phyloP scores from a whole-genome alignment of 2,888 invertebrate species.

The Blastobasis adustella region DNA sequence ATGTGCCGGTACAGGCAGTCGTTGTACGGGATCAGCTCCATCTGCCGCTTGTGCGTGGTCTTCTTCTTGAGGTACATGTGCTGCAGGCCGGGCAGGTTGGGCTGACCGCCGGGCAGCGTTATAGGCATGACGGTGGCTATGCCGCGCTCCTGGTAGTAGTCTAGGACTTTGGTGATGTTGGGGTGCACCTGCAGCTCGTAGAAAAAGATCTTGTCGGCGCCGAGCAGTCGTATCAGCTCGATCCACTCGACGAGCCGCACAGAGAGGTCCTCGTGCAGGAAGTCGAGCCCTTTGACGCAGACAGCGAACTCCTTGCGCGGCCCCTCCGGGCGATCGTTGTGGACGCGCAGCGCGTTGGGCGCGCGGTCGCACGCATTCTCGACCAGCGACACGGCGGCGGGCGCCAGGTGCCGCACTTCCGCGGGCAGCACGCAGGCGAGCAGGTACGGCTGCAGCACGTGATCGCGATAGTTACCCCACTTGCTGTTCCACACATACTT shows the following conservation, averaged over 20 bases:
- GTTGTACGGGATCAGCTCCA: slow-evolving; percentile 96
- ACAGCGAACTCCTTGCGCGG: slow-evolving; percentile 89
- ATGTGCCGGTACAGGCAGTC: slow-evolving; percentile 96
- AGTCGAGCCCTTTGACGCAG: slow-evolving; percentile 95
- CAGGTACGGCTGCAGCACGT: slow-evolving; percentile 92
- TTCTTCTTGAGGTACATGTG: slow-evolving; percentile 93
- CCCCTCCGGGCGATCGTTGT: slow-evolving; percentile 80
- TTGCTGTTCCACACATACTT: slow-evolving; percentile 96
- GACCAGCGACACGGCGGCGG: slow-evolving; percentile 90
- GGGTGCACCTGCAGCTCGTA: slow-evolving; percentile 94
- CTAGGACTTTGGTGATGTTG: slow-evolving; percentile 89
- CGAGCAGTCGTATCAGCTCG: slow-evolving; percentile 88
- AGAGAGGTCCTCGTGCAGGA: slow-evolving; percentile 92
- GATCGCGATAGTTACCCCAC: slow-evolving; percentile 95
- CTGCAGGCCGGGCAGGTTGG: slow-evolving; percentile 91
- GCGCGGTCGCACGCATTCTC: slow-evolving; percentile 90
- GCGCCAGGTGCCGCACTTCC: slow-evolving; percentile 80
- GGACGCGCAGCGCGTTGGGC: slow-evolving; percentile 88
- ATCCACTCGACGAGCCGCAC: slow-evolving; percentile 96
- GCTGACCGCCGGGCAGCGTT: slow-evolving; percentile 91
- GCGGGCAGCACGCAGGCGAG: slow-evolving; percentile 91
- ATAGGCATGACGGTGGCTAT: slow-evolving; percentile 85
- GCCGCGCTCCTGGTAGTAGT: slow-evolving; percentile 78
- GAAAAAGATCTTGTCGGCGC: slow-evolving; percentile 93
- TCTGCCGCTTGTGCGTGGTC: slow-evolving; percentile 94